Conservation (phyloP, 2,797 vertebrate genomes). For the Rhabdophis nuchalis region DNA sequence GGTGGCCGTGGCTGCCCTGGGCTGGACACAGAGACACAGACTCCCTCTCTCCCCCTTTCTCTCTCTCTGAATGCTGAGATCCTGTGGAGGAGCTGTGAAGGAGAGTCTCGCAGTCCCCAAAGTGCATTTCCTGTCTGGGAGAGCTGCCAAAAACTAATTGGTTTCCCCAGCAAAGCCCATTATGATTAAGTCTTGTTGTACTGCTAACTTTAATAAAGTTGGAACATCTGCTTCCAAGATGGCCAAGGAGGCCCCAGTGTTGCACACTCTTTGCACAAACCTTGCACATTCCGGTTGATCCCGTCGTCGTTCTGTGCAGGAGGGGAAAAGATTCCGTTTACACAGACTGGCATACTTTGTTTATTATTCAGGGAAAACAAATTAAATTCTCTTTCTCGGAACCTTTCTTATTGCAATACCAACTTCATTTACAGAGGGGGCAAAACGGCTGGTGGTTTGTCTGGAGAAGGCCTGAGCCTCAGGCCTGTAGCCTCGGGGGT, state of each 20-base stretch:
- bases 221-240: slow-evolving; percentile 57
- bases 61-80: background rate
- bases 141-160: slow-evolving; percentile 56
- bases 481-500: background rate
- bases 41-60: too few relatives aligned
- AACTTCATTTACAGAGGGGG: background rate
- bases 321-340: background rate
- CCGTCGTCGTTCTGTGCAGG: fast-evolving
- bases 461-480: background rate
- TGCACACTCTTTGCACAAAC: background rate
- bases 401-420: background rate
- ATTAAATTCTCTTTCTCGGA: background rate
- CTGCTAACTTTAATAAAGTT: slow-evolving; percentile 58
- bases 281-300: background rate
- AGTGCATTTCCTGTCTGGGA: slow-evolving; percentile 62
- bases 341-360: background rate
- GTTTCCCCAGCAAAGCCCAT: slow-evolving; percentile 28
- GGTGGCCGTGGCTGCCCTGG: background rate
- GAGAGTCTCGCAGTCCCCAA: background rate
- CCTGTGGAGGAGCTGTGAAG: background rate
- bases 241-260: background rate
- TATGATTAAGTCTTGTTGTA: slow-evolving; percentile 35
- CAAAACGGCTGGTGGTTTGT: background rate
- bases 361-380: background rate
- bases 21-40: background rate